Percentiles rank a stretch among this genome's conserved stretches.
Conservation (phyloP, 2,888 invertebrate species). For the Venusia cambrica region DNA sequence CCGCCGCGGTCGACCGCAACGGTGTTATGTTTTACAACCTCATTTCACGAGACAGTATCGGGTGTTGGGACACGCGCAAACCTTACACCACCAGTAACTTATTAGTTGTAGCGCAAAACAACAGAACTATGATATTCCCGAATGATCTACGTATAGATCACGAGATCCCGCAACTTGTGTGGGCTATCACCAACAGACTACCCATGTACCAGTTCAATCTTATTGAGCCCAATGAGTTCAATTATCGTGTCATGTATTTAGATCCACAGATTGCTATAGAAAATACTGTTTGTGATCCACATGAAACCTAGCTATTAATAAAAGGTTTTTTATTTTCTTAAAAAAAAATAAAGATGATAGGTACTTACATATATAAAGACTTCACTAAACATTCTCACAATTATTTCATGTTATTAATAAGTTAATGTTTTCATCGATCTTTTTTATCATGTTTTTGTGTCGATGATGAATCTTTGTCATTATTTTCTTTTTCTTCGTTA, state of each 20-base stretch:
- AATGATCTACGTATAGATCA: slow-evolving; percentile 90
- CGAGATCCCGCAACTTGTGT: slow-evolving; percentile 84
- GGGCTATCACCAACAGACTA: slow-evolving; percentile 88
- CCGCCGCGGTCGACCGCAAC: slow-evolving; percentile 86
- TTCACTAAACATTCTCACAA: no score
- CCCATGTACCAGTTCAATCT: slow-evolving; percentile 88
- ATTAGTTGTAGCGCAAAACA: slow-evolving; percentile 83
- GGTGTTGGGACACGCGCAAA: slow-evolving; percentile 91
- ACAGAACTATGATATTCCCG: slow-evolving; percentile 86
- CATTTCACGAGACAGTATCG: slow-evolving; percentile 88
- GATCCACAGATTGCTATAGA: slow-evolving; percentile 82
- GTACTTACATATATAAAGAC: no score
- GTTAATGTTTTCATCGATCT: background rate
- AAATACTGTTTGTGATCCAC: slow-evolving; percentile 81
- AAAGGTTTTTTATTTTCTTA: no score
- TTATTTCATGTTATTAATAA: background rate
- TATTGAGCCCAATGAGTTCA: slow-evolving; percentile 84
- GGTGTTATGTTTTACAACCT: slow-evolving; percentile 91
- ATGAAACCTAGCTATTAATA: slow-evolving; percentile 11
- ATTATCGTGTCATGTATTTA: slow-evolving; percentile 87
- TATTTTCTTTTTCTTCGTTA: slow-evolving; percentile 8
- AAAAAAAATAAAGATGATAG: no score
- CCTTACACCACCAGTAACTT: slow-evolving; percentile 85
- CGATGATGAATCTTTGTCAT: slow-evolving; percentile 6
- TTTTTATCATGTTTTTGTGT: slow-evolving; percentile 6